Base-by-base conservation (phyloP, 2,888 invertebrate species). In the Pristionchus exspectatus region DNA sequence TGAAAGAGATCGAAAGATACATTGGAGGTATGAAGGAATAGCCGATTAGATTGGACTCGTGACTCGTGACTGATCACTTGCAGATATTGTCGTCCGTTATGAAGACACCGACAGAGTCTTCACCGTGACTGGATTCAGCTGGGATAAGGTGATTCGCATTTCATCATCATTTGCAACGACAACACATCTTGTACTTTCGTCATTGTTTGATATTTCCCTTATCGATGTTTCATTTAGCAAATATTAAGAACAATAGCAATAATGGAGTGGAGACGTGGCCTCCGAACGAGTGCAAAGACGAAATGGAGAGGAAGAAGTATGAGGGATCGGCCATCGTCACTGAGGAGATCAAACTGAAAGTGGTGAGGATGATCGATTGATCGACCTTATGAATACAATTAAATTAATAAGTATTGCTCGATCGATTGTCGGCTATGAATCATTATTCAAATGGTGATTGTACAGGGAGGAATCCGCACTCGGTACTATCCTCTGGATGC, bases 401-500 rank as follows among this genome's bases (percentile, higher is more conserved):
- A 38, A 38, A 38, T 38, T 38, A 3, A n/a, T 5, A 38, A 38
- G 38, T 38, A 54, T 54, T 56, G 56, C 9, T 56, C 18, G 21
- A 56, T 56, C 56, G 56, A 56, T 56, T 21, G 0, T 21, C 1
- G 9, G 18, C 21, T 12, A 50, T 50, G 3, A 9, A 50, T 50
- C 10, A 7, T 50, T 50, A 12, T 50, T 50, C 7, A 24, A 83
- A 2, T 27, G 2, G 44, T 27, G 24, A 2, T 30, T 54, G 27
- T 27, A 27, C 84, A 84, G 84, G 56, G 56, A 16, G 12, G 27
- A 27, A 54, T 54, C 30, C 5, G 7, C 30, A 5, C 21, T 21
- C 84, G 50, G 2, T 24, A 81, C 54, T 50, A 81, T 50, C 81
- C 84, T 10, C n/a, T 84, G 84, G 56, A 54, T 33, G 54, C 27